Evolutionary conservation across 2,113 vertebrate species (phyloP).

Genomic region (Pomatorhinus ruficollis): DNA sequence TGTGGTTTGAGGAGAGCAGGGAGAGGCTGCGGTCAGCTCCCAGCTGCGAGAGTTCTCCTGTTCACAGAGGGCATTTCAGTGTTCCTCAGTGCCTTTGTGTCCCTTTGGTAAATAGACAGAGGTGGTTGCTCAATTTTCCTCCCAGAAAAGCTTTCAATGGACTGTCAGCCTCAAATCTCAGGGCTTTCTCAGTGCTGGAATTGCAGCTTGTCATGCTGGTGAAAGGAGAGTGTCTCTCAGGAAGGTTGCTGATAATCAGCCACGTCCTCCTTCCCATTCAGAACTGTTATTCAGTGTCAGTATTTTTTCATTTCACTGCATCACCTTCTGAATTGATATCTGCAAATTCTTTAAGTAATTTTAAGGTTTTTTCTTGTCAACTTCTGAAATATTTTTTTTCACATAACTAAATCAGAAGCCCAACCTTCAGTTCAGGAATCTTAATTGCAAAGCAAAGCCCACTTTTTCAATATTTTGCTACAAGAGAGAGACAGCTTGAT

Average conservation of each 20-base stretch:
- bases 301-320: not conserved
- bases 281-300: not conserved
- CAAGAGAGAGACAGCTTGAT: not conserved
- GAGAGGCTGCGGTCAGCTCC: not conserved
- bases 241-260: not conserved
- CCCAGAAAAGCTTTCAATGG: not conserved
- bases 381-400: not conserved
- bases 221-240: not conserved
- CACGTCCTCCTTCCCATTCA: not conserved
- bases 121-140: not conserved
- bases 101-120: not conserved
- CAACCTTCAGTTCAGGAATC: not conserved
- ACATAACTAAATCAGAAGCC: not conserved
- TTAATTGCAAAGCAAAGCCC: not conserved
- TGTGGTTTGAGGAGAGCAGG: not conserved
- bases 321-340: not conserved
- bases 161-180: not conserved
- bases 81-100: not conserved
- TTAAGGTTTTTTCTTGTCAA: not conserved
- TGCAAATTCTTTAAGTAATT: not conserved
- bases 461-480: not conserved
- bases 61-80: not conserved
- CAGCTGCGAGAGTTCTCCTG: not conserved
- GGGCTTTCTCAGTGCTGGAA: not conserved
- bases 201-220: not conserved